Conservation (phyloP, 2,113 vertebrate genomes). For the Plotosus lineatus region DNA sequence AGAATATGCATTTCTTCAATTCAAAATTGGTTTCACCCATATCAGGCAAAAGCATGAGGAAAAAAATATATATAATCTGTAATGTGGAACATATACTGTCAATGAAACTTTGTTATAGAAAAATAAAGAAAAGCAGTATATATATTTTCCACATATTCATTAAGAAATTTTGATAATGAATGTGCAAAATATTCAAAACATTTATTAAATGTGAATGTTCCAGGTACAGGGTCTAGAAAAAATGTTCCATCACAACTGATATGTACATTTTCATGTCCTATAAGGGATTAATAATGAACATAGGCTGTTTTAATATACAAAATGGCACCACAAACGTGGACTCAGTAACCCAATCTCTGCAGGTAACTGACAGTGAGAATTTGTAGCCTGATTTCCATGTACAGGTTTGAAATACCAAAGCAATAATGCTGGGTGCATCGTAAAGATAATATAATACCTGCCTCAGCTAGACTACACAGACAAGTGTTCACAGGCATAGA, state of each 20-base stretch:
- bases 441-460: slow-evolving; percentile 29
- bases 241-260: background rate
- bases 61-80: no score
- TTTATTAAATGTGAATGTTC: background rate
- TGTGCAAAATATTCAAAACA: background rate
- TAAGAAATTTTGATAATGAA: background rate
- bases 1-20: background rate
- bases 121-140: background rate
- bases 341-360: background rate
- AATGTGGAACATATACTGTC: background rate
- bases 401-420: background rate
- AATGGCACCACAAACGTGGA: background rate
- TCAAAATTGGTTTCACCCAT: background rate
- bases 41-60: background rate
- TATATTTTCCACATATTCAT: background rate
- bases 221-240: background rate
- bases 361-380: background rate
- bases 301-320: background rate
- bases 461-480: slow-evolving; percentile 24
- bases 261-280: background rate
- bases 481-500: slow-evolving; percentile 32
- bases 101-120: background rate
- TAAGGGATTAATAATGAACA: background rate
- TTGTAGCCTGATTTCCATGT: background rate
- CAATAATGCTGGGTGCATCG: background rate